phyloP scores from a whole-genome alignment of 2,113 vertebrate genomes.

The Eclectus roratus region DNA sequence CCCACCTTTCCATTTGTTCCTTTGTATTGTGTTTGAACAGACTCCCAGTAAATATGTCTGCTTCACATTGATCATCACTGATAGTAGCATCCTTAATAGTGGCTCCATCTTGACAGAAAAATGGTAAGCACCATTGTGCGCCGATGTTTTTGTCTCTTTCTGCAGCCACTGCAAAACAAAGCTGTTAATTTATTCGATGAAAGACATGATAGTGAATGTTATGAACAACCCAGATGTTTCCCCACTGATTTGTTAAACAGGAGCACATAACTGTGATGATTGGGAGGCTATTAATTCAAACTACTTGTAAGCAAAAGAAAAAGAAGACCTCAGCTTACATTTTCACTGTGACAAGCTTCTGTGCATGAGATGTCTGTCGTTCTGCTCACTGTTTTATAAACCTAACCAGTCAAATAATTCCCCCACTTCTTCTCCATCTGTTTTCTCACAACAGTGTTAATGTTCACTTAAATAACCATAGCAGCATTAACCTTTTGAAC shows the following conservation, averaged over 20 bases:
- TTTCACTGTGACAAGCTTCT: background rate
- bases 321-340: background rate
- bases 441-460: constrained; percentile 35
- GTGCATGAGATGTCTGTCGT: background rate
- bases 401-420: background rate
- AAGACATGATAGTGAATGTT: constrained; percentile 31
- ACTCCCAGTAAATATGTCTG: constrained; percentile 43
- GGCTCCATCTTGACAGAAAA: constrained; percentile 58
- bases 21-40: constrained; percentile 33
- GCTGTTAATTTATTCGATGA: constrained; percentile 64
- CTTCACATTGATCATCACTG: constrained; percentile 43
- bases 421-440: background rate
- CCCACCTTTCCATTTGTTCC: constrained; percentile 47
- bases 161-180: constrained; percentile 43
- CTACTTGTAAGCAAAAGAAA: constrained; percentile 20
- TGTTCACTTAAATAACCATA: constrained; percentile 24
- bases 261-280: constrained; percentile 24
- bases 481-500: constrained; percentile 53
- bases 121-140: constrained; percentile 32
- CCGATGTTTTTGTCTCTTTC: constrained; percentile 44
- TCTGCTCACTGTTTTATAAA: background rate
- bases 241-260: constrained; percentile 58
- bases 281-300: constrained; percentile 38
- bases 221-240: constrained; percentile 68
- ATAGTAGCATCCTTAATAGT: constrained; percentile 42